Evolutionary conservation across 2,113 vertebrate genomes (phyloP).

Genomic region (Heterotis niloticus): DNA sequence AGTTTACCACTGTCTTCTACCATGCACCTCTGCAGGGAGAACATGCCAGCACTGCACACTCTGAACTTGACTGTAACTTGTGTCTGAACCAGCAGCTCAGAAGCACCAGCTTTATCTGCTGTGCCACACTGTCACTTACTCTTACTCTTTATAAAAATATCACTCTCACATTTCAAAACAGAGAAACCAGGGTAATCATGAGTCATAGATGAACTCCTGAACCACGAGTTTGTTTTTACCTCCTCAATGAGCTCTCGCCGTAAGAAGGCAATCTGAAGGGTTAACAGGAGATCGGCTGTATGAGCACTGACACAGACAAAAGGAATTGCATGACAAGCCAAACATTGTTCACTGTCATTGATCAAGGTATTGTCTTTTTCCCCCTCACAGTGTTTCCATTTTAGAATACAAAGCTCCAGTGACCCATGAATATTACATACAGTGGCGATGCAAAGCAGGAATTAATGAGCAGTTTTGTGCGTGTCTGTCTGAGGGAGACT

Average conservation of each 20-base stretch:
- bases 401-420: constrained; percentile 67
- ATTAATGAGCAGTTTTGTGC: constrained; percentile 58
- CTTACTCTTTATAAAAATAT: too few species aligned
- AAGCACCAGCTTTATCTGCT: too few species aligned
- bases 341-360: constrained; percentile 58
- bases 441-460: constrained; percentile 70
- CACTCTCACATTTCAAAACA: too few species aligned
- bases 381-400: constrained; percentile 60
- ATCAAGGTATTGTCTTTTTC: constrained; percentile 57
- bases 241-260: constrained; percentile 23
- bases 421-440: constrained; percentile 74
- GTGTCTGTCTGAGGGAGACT: neutral
- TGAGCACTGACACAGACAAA: constrained; percentile 52
- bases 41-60: too few species aligned
- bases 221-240: too few species aligned
- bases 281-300: constrained; percentile 55
- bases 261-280: constrained; percentile 58
- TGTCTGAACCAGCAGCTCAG: too few species aligned
- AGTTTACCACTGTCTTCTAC: too few species aligned
- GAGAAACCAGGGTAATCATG: too few species aligned
- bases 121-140: too few species aligned
- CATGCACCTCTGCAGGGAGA: too few species aligned
- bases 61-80: too few species aligned
- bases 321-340: constrained; percentile 54
- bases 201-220: too few species aligned